Base-by-base conservation (phyloP, 2,797 vertebrate genomes). In the Myotis planiceps region DNA sequence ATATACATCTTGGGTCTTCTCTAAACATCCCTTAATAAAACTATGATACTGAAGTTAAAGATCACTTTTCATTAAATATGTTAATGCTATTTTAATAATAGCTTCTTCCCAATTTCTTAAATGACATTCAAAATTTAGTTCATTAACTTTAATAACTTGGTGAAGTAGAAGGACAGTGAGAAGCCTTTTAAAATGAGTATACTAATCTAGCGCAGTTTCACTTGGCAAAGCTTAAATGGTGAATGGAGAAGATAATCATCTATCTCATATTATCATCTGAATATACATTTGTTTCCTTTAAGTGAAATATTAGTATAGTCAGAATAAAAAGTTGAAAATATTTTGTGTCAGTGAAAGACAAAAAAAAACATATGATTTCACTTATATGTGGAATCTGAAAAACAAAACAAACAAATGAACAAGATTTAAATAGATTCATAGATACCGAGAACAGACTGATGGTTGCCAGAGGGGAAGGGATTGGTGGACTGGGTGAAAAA, bases 71-170 rank as follows among this genome's bases (percentile, higher is more conserved):
- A 72, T 94, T 75, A 75, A 84, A 85, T 80, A 51, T 60, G 29
- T 19, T 79, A 84, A 83, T 71, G n/a, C 0, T 80, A 72, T 39
- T 92, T 91, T 85, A 90, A 88, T 63, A 74, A 1, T 37, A 2
- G 8, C 12, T 94, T 90, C 78, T 9, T 23, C n/a, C 34, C 53
- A 85, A 60, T 32, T 89, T 34, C 15, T 80, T 47, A 90, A 78
- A 55, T 34, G 60, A 72, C 29, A 63, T 95, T 47, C 23, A 90
- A 75, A 82, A 45, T 71, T 92, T 58, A 27, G 21, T 83, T 84
- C 60, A 80, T 81, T 92, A 65, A 80, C 79, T 88, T 87, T 65
- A 60, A 81, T 66, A 93, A 71, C 71, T 90, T 42, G 34, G 29
- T 81, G 13, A 91, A 75, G 60, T 58, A 85, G 78, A 25, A 85